Base-by-base conservation (phyloP, 2,888 invertebrate genomes). In the Piscicola geometra region DNA sequence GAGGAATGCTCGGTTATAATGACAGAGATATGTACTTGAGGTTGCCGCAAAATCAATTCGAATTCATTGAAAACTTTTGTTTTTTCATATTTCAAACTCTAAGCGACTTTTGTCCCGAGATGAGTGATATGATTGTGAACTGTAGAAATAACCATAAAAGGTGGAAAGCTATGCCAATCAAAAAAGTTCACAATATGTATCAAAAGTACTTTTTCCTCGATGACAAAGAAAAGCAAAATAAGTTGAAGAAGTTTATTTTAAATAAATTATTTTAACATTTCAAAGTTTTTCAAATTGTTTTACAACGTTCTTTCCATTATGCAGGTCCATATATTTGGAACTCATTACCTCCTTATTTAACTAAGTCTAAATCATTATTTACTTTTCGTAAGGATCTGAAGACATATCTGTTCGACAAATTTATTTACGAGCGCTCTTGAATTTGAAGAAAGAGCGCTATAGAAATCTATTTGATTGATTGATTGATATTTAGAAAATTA, bases 221-320 rank as follows among this genome's bases (percentile, higher is more conserved):
- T 56, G 60, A 56, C 25, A 56, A 56, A 56, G 60, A 56, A 56
- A 56, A 56, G n/a, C 60, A 56, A 56, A 56, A 56, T 25, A 56
- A 25, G 21, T 25, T 25, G 21, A 56, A 56, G n/a, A 56, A 5
- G 50, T 15, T 56, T 3, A n/a, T 56, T 56, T 15, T 56, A n/a
- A 56, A 41, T 41, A 9, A 41, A 15, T 41, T 41, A 41, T 15
- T 41, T 41, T 41, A 41, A n/a, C n/a, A n/a, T n/a, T n/a, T n/a
- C n/a, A n/a, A n/a, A n/a, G n/a, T n/a, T n/a, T n/a, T n/a, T n/a
- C n/a, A n/a, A n/a, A n/a, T n/a, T n/a, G n/a, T n/a, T n/a, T n/a
- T n/a, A n/a, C n/a, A n/a, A n/a, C n/a, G n/a, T n/a, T n/a, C n/a
- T n/a, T n/a, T n/a, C n/a, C n/a, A n/a, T n/a, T n/a, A n/a, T n/a